Evolutionary conservation across 2,797 vertebrate species (phyloP), one percentile per base, ranked within the genome.

Genomic region (Tragopan temminckii): DNA sequence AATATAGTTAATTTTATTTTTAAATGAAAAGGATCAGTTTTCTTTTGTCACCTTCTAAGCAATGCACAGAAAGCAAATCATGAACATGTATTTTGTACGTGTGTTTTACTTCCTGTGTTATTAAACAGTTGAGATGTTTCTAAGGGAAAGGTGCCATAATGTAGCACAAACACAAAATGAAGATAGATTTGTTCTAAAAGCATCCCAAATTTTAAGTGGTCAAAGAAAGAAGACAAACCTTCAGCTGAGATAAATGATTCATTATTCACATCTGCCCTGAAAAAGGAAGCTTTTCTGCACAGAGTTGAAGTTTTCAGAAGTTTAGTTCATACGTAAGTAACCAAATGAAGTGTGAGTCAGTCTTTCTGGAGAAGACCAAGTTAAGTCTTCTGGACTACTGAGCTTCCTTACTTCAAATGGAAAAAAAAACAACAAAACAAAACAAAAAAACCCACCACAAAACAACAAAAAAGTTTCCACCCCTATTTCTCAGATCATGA

Each of bases 211-310:
- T 71, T 79, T 40, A 52, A 57, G 11, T 40, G 79, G 78, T 79
- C 46, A 66, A 38, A 62, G 35, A 71, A 40, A 2, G 3, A 58
- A n/a, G 11, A 52, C 13, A 75, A 62, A 50, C 50, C 64, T 13
- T 48, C 5, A 38, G 3, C 21, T 20, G 50, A 70, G 13, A 4
- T 5, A 15, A 85, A 45, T 0, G 0, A 64, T 13, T 1, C 16
- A 9, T 33, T 45, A 80, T 85, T 84, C 38, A 27, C 20, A 16
- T 43, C 36, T 68, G 13, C n/a, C 4, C 5, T 33, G 11, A 68
- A 18, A 38, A 29, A 11, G 15, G 11, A 46, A 53, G 46, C 69
- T 66, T n/a, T 42, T 78, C 38, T 7, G 18, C 1, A 4, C 11
- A 24, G 7, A 58, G 35, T 21, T 71, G 31, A 11, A 23, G 10